Evolutionary conservation across 2,113 vertebrate genomes (phyloP).

Genomic region (Campylorhamphus procurvoides): DNA sequence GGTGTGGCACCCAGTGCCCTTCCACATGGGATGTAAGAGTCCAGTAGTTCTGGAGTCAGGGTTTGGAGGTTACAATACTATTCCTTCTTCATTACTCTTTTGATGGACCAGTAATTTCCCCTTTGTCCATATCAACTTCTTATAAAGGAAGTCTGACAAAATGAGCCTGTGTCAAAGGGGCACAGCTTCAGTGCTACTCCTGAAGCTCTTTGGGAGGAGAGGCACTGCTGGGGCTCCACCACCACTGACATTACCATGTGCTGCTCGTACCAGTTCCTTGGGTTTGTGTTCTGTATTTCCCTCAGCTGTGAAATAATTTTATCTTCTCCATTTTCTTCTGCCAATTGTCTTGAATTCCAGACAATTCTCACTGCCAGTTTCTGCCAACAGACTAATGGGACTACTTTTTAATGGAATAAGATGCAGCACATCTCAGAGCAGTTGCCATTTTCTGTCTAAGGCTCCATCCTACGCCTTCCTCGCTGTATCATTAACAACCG

Average conservation of each 20-base stretch:
- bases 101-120: not conserved
- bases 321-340: constrained; percentile 13
- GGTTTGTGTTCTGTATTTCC: not conserved
- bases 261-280: not conserved
- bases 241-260: fast-evolving
- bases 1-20: fast-evolving
- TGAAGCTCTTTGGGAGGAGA: not conserved
- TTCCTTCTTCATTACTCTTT: not conserved
- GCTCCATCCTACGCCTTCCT: not conserved
- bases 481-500: not conserved
- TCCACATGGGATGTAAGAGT: not conserved
- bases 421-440: not conserved
- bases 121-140: not conserved
- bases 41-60: not conserved
- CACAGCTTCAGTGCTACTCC: not conserved
- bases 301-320: constrained; percentile 27
- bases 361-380: constrained; percentile 2
- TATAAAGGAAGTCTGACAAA: not conserved
- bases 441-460: not conserved
- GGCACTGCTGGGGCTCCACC: fast-evolving
- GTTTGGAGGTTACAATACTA: not conserved
- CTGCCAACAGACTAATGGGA: constrained; percentile 26
- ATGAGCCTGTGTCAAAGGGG: not conserved
- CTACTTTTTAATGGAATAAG: not conserved
- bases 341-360: constrained; percentile 49